phyloP scores from a whole-genome alignment of 2,113 vertebrate species.

The Varanus komodoensis region DNA sequence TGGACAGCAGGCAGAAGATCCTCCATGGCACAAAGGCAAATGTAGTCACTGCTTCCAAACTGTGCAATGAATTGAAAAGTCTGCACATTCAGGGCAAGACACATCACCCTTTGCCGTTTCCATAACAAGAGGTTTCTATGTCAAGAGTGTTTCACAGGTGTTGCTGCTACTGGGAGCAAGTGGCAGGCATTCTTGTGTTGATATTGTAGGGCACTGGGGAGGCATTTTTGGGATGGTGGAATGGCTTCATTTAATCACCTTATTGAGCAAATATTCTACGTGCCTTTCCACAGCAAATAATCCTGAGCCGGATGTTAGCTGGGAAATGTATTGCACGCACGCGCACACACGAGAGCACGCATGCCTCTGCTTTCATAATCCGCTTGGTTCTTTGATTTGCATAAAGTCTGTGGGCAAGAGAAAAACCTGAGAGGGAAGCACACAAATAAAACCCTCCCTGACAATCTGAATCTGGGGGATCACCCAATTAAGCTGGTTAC shows the following conservation, averaged over 20 bases:
- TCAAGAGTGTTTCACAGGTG: not conserved
- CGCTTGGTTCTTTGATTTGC: conserved; percentile 3
- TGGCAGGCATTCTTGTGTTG: no score
- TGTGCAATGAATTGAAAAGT: not conserved
- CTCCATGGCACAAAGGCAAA: not conserved
- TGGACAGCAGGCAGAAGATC: not conserved
- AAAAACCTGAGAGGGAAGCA: not conserved
- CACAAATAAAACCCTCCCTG: not conserved
- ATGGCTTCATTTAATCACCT: not conserved
- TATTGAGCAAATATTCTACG: not conserved
- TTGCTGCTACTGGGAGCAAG: not conserved
- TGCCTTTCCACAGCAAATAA: conserved; percentile 1
- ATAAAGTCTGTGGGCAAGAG: not conserved
- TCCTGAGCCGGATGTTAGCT: not conserved
- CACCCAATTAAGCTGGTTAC: not conserved
- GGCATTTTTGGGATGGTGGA: not conserved
- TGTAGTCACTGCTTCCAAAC: not conserved
- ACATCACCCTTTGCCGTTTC: not conserved
- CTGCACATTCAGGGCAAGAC: not conserved
- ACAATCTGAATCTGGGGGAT: not conserved
- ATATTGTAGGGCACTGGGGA: not conserved
- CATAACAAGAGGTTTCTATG: not conserved
- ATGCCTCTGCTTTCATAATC: not conserved
- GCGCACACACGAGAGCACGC: not conserved
- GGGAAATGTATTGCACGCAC: conserved; percentile 8